Conservation (phyloP, 1,140 invertebrate species). For the Patella vulgata region DNA sequence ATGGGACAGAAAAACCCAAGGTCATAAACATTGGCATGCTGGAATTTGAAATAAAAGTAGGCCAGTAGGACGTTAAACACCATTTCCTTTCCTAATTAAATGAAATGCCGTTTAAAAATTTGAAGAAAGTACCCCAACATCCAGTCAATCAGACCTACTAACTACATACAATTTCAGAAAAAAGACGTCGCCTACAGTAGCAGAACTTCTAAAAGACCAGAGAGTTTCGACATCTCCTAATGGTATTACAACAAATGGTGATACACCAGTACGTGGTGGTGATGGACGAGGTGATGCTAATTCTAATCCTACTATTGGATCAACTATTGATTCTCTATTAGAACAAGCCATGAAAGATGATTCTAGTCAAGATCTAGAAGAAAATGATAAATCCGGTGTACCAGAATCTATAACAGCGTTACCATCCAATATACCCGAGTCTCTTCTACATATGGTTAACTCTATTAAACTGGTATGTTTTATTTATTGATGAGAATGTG, state of each 20-base stretch:
- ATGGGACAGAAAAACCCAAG: too few relatives aligned
- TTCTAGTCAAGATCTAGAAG: conserved; percentile 28
- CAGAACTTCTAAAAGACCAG: conserved; percentile 61
- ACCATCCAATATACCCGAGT: conserved; percentile 71
- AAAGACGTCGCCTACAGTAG: conserved; percentile 66
- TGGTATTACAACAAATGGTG: conserved; percentile 21
- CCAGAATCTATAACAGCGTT: conserved; percentile 68
- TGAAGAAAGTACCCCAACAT: too few relatives aligned
- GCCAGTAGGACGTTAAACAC: too few relatives aligned
- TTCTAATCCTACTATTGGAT: conserved; percentile 21
- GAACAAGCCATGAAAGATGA: conserved; percentile 35
- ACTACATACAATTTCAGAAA: conserved; percentile 28
- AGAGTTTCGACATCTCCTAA: conserved; percentile 39
- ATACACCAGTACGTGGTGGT: background rate
- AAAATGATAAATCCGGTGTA: conserved; percentile 19
- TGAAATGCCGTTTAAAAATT: too few relatives aligned
- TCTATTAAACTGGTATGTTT: conserved; percentile 70
- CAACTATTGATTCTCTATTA: conserved; percentile 41
- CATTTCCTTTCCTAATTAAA: too few relatives aligned
- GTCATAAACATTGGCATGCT: too few relatives aligned
- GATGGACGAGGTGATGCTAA: background rate
- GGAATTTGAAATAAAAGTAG: too few relatives aligned
- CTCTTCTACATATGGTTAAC: conserved; percentile 71
- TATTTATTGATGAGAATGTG: conserved; percentile 2
- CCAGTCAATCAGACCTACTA: too few relatives aligned